Evolutionary conservation across 2,113 vertebrate species (phyloP).

Genomic region (Shinisaurus crocodilurus): DNA sequence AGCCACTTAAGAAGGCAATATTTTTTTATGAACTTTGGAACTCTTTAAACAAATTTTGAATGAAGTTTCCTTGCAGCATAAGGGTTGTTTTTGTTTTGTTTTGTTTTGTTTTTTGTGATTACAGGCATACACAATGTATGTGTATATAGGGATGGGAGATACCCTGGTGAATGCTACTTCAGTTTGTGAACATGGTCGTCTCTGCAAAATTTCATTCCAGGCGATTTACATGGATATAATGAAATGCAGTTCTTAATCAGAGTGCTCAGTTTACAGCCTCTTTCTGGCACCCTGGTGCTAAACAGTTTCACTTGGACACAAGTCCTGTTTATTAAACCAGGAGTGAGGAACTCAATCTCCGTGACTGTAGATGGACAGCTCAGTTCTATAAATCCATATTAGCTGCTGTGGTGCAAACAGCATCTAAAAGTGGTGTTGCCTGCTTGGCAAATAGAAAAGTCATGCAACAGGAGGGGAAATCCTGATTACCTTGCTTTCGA

Average conservation of each 20-base stretch:
- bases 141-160: slow-evolving; percentile 24
- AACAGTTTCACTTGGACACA: slow-evolving; percentile 1
- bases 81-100: neutral
- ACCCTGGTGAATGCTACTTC: slow-evolving; percentile 24
- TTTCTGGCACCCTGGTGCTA: neutral
- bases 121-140: neutral
- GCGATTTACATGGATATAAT: neutral
- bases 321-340: neutral
- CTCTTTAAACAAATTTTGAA: slow-evolving; percentile 27
- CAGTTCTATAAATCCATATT: neutral
- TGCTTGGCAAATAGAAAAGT: neutral
- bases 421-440: neutral
- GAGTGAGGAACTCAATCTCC: neutral
- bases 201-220: neutral
- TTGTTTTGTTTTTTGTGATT: slow-evolving; percentile 23
- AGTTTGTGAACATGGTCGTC: neutral
- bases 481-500: neutral
- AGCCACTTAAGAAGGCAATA: slow-evolving; percentile 15
- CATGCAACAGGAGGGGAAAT: neutral
- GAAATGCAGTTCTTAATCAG: neutral
- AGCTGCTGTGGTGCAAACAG: neutral
- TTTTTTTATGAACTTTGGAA: slow-evolving; percentile 33
- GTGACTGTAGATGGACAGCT: neutral
- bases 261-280: neutral
- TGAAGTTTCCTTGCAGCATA: slow-evolving; percentile 21